These are phyloP conservation scores for Oreochromis grahami DNA, from an alignment of 2,797 vertebrate species.

Conservation along the genomic window DNA sequence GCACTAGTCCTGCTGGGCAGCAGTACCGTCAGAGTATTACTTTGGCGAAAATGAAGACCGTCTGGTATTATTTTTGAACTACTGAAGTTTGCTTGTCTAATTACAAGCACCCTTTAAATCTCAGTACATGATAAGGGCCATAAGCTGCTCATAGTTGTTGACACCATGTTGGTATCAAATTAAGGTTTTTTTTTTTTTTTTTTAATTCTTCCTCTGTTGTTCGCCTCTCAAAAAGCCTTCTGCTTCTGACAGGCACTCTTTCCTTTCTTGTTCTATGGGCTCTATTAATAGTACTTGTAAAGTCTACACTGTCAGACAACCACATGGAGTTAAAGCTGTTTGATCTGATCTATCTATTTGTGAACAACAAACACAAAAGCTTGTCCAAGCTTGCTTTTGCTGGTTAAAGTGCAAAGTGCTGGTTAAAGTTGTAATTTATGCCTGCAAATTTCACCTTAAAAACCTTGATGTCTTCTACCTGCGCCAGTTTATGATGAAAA, in stretches of 20 bases:
- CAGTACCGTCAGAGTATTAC: background rate
- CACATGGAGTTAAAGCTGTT: background rate
- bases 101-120: slow-evolving; percentile 7
- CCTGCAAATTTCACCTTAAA: background rate
- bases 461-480: background rate
- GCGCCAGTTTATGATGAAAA: background rate
- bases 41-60: slow-evolving; percentile 5
- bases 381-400: background rate
- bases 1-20: no score
- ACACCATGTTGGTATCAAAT: background rate
- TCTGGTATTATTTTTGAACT: slow-evolving; percentile 20
- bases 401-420: background rate
- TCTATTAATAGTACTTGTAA: background rate
- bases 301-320: background rate
- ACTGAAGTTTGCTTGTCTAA: slow-evolving; percentile 17
- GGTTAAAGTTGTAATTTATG: background rate
- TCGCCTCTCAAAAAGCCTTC: background rate
- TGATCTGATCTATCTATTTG: background rate
- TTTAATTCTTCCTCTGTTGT: background rate
- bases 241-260: background rate
- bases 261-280: background rate
- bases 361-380: background rate
- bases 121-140: background rate
- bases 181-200: background rate
- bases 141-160: background rate